phyloP scores from a whole-genome alignment of 2,797 vertebrate genomes.

The Heteromormyrus szaboi region DNA sequence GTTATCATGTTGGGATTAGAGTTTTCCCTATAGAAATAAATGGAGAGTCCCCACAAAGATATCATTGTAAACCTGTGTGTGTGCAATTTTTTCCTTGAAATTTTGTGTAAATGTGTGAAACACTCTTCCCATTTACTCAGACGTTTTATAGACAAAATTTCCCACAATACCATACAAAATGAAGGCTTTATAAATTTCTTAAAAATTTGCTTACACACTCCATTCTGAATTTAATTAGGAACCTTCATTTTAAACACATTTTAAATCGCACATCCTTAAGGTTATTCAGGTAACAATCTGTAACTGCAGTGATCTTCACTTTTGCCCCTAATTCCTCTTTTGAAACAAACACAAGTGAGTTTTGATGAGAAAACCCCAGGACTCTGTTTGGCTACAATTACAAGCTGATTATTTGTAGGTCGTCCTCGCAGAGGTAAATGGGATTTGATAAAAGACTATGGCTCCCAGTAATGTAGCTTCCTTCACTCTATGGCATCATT shows the following conservation, averaged over 20 bases:
- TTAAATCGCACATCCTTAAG: conserved; percentile 41
- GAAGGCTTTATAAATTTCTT: conserved; percentile 54
- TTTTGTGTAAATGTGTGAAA: background rate
- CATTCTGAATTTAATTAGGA: conserved; percentile 42
- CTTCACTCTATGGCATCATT: conserved; percentile 27
- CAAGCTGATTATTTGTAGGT: conserved; percentile 43
- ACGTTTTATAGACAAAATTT: background rate
- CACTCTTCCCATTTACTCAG: background rate
- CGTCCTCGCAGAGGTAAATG: conserved; percentile 45
- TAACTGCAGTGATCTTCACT: conserved; percentile 60
- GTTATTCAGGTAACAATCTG: conserved; percentile 57
- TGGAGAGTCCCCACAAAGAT: background rate
- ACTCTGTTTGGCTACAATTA: conserved; percentile 48
- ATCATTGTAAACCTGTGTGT: background rate
- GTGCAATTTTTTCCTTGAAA: background rate
- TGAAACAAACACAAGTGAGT: conserved; percentile 50
- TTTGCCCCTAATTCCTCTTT: conserved; percentile 46
- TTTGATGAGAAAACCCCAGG: conserved; percentile 48
- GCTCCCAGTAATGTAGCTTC: conserved; percentile 29
- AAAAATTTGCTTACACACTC: conserved; percentile 53
- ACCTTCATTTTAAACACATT: conserved; percentile 34
- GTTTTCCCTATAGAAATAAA: background rate
- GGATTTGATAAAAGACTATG: conserved; percentile 45
- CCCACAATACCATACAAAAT: conserved; percentile 11
- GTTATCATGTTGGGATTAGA: background rate